A percentile compares a stretch with the other conserved stretches of the same genome.
phyloP scores from a whole-genome alignment of 2,888 invertebrate genomes.

The Cynaeus angustus region DNA sequence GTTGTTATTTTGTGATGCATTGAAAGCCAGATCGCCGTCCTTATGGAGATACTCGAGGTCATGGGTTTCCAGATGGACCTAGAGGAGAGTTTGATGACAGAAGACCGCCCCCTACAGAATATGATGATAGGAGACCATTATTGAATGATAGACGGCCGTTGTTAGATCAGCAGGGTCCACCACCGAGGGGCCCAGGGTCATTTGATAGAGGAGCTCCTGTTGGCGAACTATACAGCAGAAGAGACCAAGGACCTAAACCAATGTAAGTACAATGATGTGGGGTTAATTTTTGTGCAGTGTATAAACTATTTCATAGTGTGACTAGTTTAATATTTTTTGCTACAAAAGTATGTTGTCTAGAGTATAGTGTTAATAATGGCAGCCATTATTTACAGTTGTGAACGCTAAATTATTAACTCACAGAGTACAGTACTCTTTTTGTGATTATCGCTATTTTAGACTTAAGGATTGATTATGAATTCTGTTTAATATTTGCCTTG shows the following conservation, averaged over 20 bases:
- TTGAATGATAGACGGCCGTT: conserved; percentile 61
- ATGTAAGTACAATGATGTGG: conserved; percentile 50
- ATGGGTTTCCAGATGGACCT: conserved; percentile 49
- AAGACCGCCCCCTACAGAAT: conserved; percentile 57
- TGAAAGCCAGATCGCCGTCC: conserved; percentile 39
- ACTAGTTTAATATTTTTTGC: too few relatives aligned
- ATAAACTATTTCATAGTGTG: neutral
- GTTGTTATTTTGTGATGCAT: conserved; percentile 4
- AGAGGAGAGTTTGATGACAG: conserved; percentile 62
- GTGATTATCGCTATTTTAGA: too few relatives aligned
- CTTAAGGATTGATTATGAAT: too few relatives aligned
- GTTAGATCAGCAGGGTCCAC: conserved; percentile 59
- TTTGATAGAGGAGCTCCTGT: conserved; percentile 57
- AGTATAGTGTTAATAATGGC: too few relatives aligned
- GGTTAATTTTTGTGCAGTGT: neutral
- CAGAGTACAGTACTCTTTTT: too few relatives aligned
- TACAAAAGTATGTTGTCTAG: too few relatives aligned
- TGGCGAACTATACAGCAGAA: conserved; percentile 67
- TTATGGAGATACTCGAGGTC: conserved; percentile 43
- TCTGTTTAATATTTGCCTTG: too few relatives aligned
- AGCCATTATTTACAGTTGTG: too few relatives aligned
- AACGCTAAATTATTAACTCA: too few relatives aligned
- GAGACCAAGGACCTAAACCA: conserved; percentile 64
- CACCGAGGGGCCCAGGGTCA: conserved; percentile 50
- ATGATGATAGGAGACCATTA: conserved; percentile 61